Evolutionary conservation across 2,888 invertebrate species (phyloP).

Genomic region (Piscicola geometra): DNA sequence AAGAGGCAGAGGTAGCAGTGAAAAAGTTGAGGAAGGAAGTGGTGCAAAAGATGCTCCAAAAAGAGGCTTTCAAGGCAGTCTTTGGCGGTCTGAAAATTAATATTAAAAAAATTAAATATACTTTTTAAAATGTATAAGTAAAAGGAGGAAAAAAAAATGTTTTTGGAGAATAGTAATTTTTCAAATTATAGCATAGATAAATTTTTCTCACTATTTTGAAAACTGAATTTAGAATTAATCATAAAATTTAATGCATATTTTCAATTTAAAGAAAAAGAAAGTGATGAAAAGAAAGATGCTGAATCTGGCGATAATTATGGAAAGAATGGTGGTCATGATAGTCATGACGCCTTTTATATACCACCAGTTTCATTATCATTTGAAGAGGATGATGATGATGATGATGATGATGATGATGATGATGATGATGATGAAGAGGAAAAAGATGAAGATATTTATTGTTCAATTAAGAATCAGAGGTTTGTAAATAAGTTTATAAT

Average conservation of each 20-base stretch:
- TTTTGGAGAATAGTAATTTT: no score
- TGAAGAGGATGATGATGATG: conserved; percentile 5
- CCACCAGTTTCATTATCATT: no score
- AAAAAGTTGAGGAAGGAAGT: conserved; percentile 68
- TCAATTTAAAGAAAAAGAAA: background rate
- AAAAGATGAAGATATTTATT: conserved; percentile 9
- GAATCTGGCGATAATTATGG: no score
- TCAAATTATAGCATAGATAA: no score
- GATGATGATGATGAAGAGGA: conserved; percentile 8
- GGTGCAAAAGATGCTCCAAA: conserved; percentile 69
- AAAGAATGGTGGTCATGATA: no score
- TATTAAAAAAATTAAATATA: background rate
- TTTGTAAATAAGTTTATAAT: conserved; percentile 9
- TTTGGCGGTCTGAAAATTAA: conserved; percentile 40
- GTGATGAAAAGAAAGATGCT: background rate
- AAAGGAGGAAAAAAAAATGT: no score
- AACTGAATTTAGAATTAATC: background rate
- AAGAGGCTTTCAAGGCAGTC: conserved; percentile 65
- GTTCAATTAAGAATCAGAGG: background rate
- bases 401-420: background rate
- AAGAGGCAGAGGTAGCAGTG: conserved; percentile 70
- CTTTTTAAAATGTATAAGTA: no score
- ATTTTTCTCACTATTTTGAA: background rate
- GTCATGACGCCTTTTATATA: no score
- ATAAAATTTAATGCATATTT: background rate